phyloP scores from a whole-genome alignment of 2,888 invertebrate species.

The Pantelozetes paolii region DNA sequence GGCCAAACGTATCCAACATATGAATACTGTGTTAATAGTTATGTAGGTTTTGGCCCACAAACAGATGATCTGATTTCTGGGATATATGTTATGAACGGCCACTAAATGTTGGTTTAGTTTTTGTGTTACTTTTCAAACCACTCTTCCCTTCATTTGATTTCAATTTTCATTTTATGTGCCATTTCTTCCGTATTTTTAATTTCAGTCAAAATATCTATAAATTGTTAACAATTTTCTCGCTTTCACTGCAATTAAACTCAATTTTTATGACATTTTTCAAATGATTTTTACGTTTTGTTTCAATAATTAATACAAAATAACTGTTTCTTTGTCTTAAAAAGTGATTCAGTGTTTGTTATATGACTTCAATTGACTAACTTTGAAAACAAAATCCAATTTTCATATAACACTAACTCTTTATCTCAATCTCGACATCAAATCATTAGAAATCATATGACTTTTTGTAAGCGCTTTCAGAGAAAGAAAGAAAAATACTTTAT shows the following conservation, averaged over 20 bases:
- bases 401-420: no score
- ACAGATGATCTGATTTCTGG: conserved; percentile 18
- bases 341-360: no score
- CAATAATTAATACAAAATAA: no score
- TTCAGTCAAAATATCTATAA: neutral
- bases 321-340: no score
- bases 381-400: no score
- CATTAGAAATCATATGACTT: no score
- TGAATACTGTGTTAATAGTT: conserved; percentile 14
- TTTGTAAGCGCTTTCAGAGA: no score
- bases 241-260: neutral
- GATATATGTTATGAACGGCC: neutral
- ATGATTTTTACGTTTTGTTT: no score
- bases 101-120: neutral
- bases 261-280: neutral
- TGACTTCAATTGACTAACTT: no score
- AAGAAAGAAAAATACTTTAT: no score
- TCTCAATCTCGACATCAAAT: no score
- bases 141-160: conserved; percentile 31
- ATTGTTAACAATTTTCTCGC: neutral
- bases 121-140: neutral
- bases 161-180: conserved; percentile 4
- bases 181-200: conserved; percentile 19
- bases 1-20: neutral
- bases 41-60: conserved; percentile 22